phyloP scores from a whole-genome alignment of 2,113 vertebrate genomes.

The Ia io region DNA sequence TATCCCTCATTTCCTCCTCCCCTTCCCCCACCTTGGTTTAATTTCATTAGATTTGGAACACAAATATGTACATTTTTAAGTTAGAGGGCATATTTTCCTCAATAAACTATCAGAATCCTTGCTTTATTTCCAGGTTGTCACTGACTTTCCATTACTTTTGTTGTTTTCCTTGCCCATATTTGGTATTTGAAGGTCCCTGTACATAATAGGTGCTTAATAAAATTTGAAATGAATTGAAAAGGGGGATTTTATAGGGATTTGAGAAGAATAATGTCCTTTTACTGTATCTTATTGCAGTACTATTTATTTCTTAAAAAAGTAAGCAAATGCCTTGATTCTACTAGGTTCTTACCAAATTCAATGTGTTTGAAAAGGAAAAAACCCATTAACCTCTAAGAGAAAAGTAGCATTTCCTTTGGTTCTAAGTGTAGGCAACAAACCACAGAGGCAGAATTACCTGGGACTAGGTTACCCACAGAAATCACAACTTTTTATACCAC shows the following conservation, averaged over 20 bases:
- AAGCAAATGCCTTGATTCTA: background rate
- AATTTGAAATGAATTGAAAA: background rate
- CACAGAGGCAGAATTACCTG: background rate
- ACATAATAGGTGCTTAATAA: background rate
- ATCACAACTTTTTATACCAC: background rate
- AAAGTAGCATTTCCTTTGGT: background rate
- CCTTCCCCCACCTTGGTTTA: background rate
- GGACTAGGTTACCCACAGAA: background rate
- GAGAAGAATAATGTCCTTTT: background rate
- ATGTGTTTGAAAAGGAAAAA: background rate
- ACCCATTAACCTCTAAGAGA: background rate
- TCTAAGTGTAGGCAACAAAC: background rate
- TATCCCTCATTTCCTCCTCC: accelerated
- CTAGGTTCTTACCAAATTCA: background rate
- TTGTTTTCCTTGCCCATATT: background rate
- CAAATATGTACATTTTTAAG: background rate
- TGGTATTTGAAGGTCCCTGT: background rate
- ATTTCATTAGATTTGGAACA: background rate
- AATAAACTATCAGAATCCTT: background rate
- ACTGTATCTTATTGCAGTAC: background rate
- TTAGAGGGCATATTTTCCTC: background rate
- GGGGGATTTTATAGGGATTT: background rate
- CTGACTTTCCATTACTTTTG: background rate
- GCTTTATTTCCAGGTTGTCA: background rate
- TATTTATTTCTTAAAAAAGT: background rate